Evolutionary conservation across 1,140 invertebrate species (phyloP).

Genomic region (Mizuhopecten yessoensis): DNA sequence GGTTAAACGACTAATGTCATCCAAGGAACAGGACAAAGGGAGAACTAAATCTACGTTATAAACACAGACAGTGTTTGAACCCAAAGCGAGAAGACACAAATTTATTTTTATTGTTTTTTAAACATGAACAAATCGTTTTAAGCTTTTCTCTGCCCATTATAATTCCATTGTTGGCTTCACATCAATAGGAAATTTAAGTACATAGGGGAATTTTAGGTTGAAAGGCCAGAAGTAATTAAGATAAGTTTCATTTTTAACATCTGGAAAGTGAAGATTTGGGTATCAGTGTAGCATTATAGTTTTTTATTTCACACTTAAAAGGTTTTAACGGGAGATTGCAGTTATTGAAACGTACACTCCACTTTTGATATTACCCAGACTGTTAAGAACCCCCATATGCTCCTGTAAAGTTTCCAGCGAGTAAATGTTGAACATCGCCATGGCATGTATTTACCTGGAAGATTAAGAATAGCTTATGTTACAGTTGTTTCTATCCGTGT

Average conservation of each 20-base stretch:
- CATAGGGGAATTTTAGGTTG: not conserved
- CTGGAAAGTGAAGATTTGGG: not conserved
- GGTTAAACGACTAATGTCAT: too few species aligned
- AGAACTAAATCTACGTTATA: too few species aligned
- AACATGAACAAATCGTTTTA: not conserved
- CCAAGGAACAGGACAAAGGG: too few species aligned
- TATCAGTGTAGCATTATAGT: not conserved
- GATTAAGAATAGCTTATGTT: slow-evolving; percentile 10
- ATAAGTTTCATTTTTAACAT: not conserved
- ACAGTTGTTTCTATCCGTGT: not conserved
- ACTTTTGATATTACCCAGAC: not conserved
- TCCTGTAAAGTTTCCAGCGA: not conserved
- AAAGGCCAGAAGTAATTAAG: slow-evolving; percentile 11
- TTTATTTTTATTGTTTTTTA: not conserved
- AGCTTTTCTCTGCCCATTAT: not conserved
- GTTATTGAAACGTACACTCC: not conserved
- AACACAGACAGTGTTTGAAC: too few species aligned
- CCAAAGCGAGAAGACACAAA: too few species aligned
- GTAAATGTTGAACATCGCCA: not conserved
- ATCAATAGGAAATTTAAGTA: not conserved
- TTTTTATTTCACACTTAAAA: not conserved
- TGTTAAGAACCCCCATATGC: not conserved
- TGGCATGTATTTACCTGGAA: slow-evolving; percentile 15
- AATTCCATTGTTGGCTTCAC: not conserved
- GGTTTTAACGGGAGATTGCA: not conserved